A percentile compares a stretch with the other conserved stretches of the same genome.
Evolutionary conservation across 92 coral and sea anemone genomes (phyloP).

Genomic region (Porites rus): DNA sequence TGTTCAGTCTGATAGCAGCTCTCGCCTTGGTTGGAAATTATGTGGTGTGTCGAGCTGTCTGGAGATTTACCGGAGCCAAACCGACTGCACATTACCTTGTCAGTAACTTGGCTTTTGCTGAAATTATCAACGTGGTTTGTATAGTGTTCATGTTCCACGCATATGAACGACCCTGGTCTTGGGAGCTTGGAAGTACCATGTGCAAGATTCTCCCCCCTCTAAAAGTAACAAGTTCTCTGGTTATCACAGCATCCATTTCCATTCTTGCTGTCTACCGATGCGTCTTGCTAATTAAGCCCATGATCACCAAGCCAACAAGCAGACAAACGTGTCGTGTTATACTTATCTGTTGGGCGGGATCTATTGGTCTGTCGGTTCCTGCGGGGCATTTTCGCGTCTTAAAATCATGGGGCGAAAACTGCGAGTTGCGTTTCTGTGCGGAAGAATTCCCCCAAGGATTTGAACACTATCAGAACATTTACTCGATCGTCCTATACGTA

Average conservation of each 20-base stretch:
- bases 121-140: conserved; percentile 37
- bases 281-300: conserved; percentile 32
- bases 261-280: conserved; percentile 40
- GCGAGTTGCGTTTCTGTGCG: conserved; percentile 8
- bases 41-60: conserved; percentile 49
- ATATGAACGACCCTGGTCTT: conserved; percentile 33
- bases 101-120: conserved; percentile 56
- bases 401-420: conserved; percentile 12
- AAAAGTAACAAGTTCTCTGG: conserved; percentile 33
- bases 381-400: conserved; percentile 33
- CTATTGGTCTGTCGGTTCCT: conserved; percentile 38
- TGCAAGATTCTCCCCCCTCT: conserved; percentile 45
- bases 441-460: conserved; percentile 27
- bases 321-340: conserved; percentile 7
- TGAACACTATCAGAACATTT: conserved; percentile 14
- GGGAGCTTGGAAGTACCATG: conserved; percentile 25
- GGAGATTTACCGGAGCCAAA: conserved; percentile 26
- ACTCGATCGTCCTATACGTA: conserved; percentile 15
- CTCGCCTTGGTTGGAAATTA: conserved; percentile 48
- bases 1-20: conserved; percentile 33
- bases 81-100: conserved; percentile 37
- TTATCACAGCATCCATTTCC: conserved; percentile 32
- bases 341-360: conserved; percentile 36
- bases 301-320: conserved; percentile 11
- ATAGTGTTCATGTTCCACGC: conserved; percentile 33